These are phyloP conservation scores for Tyrannus savana DNA, from an alignment of 2,113 vertebrate genomes.

Conservation along the genomic window DNA sequence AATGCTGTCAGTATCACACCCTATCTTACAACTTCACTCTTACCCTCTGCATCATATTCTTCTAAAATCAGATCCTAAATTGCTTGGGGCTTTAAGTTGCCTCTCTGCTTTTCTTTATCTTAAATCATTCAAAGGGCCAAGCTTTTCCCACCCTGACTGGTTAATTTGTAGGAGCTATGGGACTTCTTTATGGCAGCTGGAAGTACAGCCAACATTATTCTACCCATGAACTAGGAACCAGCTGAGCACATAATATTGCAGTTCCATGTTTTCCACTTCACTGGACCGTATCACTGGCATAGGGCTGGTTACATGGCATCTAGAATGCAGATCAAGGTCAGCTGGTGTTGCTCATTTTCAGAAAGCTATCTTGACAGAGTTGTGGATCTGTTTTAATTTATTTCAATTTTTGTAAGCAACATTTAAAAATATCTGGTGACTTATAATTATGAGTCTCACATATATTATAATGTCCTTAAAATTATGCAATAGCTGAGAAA, in stretches of 20 bases:
- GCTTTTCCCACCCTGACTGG: neutral
- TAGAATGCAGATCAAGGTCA: neutral
- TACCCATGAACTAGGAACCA: neutral
- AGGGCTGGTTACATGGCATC: neutral
- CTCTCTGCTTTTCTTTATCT: constrained; percentile 11
- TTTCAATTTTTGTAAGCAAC: neutral
- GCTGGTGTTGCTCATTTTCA: neutral
- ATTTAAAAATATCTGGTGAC: neutral
- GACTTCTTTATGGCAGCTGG: neutral
- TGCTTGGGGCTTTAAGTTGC: neutral
- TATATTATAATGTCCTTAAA: neutral
- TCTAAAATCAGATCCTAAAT: constrained; percentile 47
- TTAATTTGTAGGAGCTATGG: neutral
- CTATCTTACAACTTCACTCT: constrained; percentile 28
- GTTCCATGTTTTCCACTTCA: neutral
- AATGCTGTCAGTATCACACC: constrained; percentile 24
- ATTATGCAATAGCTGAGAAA: neutral
- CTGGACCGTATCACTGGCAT: neutral
- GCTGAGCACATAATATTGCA: neutral
- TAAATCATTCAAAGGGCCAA: neutral
- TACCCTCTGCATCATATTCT: constrained; percentile 34
- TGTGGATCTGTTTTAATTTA: neutral
- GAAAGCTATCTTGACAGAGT: neutral
- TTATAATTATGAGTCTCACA: neutral
- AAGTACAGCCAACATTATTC: neutral